These are phyloP conservation scores for Paralvinella palmiformis DNA, from an alignment of 1,140 invertebrate species.

Conservation along the genomic window DNA sequence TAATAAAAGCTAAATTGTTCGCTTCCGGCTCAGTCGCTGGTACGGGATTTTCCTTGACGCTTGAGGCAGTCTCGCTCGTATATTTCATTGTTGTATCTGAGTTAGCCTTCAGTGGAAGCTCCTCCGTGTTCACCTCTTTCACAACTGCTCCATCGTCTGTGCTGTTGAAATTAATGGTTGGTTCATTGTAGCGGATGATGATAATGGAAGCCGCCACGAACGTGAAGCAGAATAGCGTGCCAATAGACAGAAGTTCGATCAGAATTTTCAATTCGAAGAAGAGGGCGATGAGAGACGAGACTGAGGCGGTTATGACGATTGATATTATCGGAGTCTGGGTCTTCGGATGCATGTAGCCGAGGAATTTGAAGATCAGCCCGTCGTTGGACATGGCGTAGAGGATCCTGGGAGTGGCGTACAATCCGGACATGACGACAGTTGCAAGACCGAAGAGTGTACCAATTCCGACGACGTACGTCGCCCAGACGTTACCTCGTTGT, in stretches of 20 bases:
- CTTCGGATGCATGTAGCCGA: constrained; percentile 51
- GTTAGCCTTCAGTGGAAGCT: not conserved
- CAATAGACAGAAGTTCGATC: constrained; percentile 91
- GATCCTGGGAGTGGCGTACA: constrained; percentile 91
- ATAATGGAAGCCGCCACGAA: constrained; percentile 85
- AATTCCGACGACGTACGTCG: constrained; percentile 79
- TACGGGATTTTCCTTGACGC: not conserved
- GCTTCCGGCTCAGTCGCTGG: not conserved
- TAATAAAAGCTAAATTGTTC: not conserved
- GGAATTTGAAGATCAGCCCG: constrained; percentile 55
- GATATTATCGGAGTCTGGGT: constrained; percentile 71
- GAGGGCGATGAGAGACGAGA: constrained; percentile 71
- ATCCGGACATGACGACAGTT: constrained; percentile 89
- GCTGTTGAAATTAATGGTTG: too few species aligned
- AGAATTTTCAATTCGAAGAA: constrained; percentile 83
- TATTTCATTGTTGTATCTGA: not conserved
- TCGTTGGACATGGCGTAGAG: constrained; percentile 64
- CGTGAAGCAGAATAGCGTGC: constrained; percentile 81
- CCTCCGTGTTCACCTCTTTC: not conserved
- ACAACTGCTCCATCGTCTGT: too few species aligned
- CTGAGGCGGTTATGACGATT: constrained; percentile 69
- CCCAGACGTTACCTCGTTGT: constrained; percentile 72
- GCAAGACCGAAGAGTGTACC: constrained; percentile 76
- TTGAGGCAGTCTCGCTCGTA: not conserved
- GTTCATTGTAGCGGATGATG: constrained; percentile 60